Evolutionary conservation across 2,113 vertebrate species (phyloP).

Genomic region (Cryptotis parvus): DNA sequence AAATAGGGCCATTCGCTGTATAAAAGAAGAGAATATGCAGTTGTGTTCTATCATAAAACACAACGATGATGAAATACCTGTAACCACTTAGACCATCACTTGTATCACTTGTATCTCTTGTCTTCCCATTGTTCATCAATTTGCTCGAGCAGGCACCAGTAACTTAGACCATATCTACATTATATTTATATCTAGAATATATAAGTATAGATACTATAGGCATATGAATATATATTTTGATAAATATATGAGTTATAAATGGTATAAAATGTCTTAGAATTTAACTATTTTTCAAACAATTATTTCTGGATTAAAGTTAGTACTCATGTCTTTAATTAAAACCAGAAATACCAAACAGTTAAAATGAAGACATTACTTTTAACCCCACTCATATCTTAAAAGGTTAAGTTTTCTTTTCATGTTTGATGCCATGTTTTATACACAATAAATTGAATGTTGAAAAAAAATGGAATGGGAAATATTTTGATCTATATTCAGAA

Average conservation of each 20-base stretch:
- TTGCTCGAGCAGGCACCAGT: too few species aligned
- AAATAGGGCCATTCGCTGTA: too few species aligned
- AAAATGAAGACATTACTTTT: conserved; percentile 26
- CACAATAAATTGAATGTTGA: neutral
- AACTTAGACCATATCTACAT: too few species aligned
- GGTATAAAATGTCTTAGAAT: neutral
- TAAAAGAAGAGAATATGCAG: neutral
- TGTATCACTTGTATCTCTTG: too few species aligned
- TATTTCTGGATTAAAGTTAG: neutral
- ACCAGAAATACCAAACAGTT: neutral
- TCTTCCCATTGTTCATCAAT: too few species aligned
- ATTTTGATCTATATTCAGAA: neutral
- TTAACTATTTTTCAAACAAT: neutral
- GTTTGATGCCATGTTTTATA: neutral
- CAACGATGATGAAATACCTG: neutral
- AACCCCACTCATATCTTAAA: neutral
- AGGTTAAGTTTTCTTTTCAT: neutral
- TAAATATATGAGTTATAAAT: neutral
- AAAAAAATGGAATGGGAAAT: neutral
- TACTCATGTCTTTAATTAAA: neutral
- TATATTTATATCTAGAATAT: neutral
- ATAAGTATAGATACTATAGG: too few species aligned
- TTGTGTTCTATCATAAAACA: neutral
- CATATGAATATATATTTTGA: too few species aligned
- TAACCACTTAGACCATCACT: neutral